A percentile compares a stretch with the other conserved stretches of the same genome.
Conservation (phyloP, 2,113 vertebrate genomes). For the Rhombomys opimus region DNA sequence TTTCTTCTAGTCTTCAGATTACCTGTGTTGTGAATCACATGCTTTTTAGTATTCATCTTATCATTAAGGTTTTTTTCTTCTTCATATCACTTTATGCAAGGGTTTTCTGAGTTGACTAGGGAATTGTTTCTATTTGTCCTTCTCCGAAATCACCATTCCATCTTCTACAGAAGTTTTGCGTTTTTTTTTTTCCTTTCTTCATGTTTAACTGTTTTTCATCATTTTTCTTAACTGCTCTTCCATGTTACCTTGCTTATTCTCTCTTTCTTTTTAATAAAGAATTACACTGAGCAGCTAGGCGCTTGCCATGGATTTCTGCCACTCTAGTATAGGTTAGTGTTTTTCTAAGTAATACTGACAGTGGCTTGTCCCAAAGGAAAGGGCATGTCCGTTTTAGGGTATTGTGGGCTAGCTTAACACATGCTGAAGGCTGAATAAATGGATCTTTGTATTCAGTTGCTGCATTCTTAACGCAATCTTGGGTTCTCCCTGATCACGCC, state of each 20-base stretch:
- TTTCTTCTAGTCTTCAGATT: not conserved
- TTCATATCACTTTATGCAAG: not conserved
- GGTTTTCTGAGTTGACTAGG: not conserved
- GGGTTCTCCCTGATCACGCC: not conserved
- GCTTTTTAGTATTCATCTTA: not conserved
- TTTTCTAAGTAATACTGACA: not conserved
- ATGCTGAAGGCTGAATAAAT: not conserved
- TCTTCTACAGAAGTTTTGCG: not conserved
- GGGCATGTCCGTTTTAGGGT: not conserved
- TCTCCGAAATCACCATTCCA: not conserved
- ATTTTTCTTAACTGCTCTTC: not conserved
- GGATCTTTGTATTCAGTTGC: not conserved
- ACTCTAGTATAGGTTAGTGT: not conserved
- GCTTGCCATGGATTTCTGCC: not conserved
- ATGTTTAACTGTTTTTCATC: not conserved
- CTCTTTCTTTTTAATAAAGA: not conserved
- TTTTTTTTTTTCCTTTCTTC: not conserved
- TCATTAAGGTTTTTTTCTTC: not conserved
- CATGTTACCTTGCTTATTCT: not conserved
- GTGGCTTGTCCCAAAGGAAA: not conserved
- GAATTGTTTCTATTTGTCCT: not conserved
- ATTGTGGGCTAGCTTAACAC: not conserved
- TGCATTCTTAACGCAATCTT: not conserved
- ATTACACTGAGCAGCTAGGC: not conserved
- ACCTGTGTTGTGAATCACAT: not conserved